Evolutionary conservation across 2,113 vertebrate genomes (phyloP), one percentile per base, ranked within the genome.

Genomic region (Poicephalus meyeri): DNA sequence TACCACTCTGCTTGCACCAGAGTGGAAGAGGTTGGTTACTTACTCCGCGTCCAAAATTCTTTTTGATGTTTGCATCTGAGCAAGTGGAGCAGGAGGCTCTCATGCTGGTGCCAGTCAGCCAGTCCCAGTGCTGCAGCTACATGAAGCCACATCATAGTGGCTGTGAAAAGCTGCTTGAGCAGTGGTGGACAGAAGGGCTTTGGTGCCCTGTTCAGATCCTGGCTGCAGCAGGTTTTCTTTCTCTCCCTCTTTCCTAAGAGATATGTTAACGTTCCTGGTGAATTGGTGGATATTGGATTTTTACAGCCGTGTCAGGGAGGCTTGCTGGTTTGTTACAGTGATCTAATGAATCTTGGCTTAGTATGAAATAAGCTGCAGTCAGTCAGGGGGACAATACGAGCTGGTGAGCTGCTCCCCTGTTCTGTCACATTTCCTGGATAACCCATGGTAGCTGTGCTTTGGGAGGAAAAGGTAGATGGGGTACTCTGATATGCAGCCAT

Each of bases 171-270:
- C 47, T 63, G 39, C 37, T 3, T 17, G 39, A 33, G 39, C 58
- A 3, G 0, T 16, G 7, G 42, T 0, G 2, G 15, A 7, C 0
- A 0, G 25, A 29, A 16, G 7, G 35, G 4, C 6, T 37, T 71
- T 1, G 0, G 10, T 5, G 0, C 37, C 37, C 42, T 23, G 17
- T 19, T 41, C 72, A 56, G 41, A 44, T 69, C 50, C 44, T 33
- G 28, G 39, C 39, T 35, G 11, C 1, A 1, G 7, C 55, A 23
- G 13, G 10, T 42, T 64, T 41, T 29, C 65, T 31, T 70, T 46
- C 50, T 58, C n/a, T 64, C 37, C 14, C 13, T 26, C 42, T 47
- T 66, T 7, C 52, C 47, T 19, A n/a, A 44, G 52, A 28, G n/a
- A 13, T n/a, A 42, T 10, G 19, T 19, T 49, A 16, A 16, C 1